These are phyloP conservation scores for Nebria brevicollis DNA, from an alignment of 2,888 invertebrate genomes.

Conservation along the genomic window DNA sequence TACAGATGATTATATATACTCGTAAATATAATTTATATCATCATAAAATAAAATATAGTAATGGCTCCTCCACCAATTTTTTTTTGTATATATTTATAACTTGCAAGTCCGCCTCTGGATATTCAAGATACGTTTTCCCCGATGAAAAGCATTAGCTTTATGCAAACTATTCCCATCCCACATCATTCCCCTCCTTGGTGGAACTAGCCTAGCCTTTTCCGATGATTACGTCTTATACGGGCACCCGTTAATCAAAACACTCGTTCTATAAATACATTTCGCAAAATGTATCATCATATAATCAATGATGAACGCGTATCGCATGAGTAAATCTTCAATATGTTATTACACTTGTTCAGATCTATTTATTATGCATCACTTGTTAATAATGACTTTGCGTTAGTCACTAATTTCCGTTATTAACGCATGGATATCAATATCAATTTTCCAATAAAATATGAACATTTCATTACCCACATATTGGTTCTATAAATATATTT, in stretches of 20 bases:
- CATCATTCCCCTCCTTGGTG: background rate
- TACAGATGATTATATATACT: no score
- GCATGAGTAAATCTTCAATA: background rate
- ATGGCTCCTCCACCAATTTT: no score
- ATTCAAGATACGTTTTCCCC: background rate
- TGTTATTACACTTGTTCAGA: background rate
- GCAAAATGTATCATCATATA: constrained; percentile 1
- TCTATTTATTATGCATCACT: background rate
- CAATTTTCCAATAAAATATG: no score
- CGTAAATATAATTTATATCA: no score
- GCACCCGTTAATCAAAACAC: constrained; percentile 21
- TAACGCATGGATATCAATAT: no score
- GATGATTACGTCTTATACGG: constrained; percentile 10
- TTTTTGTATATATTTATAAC: background rate
- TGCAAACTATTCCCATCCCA: background rate
- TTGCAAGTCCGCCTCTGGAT: background rate
- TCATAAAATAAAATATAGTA: no score
- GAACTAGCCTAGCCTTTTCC: background rate
- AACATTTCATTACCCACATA: no score
- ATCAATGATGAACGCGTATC: background rate
- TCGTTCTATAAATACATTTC: constrained; percentile 11
- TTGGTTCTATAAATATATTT: no score
- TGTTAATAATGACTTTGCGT: background rate
- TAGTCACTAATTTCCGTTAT: no score
- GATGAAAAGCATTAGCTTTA: background rate